Evolutionary conservation across 92 coral and sea anemone genomes (phyloP), one percentile per base, ranked within the genome.

Genomic region (Ricordea florida): DNA sequence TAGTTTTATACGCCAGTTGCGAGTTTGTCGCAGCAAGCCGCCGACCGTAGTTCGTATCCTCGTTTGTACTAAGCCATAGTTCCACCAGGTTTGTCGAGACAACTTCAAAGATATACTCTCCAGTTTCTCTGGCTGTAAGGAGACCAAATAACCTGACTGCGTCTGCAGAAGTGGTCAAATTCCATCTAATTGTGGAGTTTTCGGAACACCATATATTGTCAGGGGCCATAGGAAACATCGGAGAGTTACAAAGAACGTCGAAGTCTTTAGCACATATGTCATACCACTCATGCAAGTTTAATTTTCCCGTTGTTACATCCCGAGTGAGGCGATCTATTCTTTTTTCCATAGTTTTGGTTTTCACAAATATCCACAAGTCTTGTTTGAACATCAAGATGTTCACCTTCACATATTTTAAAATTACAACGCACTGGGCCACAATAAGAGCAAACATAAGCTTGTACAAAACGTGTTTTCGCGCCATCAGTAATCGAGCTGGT

Each of bases 221-320:
- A 13, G 93, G 93, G 6, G 80, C 85, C 21, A 64, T 82, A 6
- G 93, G 93, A 23, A 82, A 87, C 67, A 87, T 62, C 1, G 89
- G 89, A 31, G 62, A 57, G 22, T 76, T 41, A 38, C 93, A 82
- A 38, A 87, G 29, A 8, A 59, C n/a, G 18, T 82, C 64, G 10
- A 82, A 7, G 35, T 45, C 45, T 20, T 27, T 6, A 23, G 69
- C 53, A 9, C 75, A 64, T 3, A 52, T 47, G 1, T 44, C 69
- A 25, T 34, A 36, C 93, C 93, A 87, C 1, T 76, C 3, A 23
- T 78, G 86, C 5, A 61, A 43, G 55, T 70, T 66, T 30, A 78
- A 52, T 7, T 34, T 35, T 20, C 79, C 79, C 17, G 33, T 5
- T 6, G 0, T 20, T 6, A 6, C n/a, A 2, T 31, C 23, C 32